Evolutionary conservation across 2,797 vertebrate genomes (phyloP).

Genomic region (Psittacula derbiana): DNA sequence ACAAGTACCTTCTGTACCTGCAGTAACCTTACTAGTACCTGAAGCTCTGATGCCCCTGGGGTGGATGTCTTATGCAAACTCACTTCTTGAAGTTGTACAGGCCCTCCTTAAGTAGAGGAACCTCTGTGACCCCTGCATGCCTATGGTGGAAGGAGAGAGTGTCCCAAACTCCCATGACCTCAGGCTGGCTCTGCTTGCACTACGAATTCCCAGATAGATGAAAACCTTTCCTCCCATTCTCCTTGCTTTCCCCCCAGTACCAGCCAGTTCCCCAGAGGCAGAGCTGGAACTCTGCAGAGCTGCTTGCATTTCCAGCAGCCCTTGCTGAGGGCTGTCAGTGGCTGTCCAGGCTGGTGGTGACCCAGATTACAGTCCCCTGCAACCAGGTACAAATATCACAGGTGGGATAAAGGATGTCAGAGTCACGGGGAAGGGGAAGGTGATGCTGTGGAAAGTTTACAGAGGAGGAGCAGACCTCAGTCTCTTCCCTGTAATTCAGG

Average conservation of each 20-base stretch:
- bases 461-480: not conserved
- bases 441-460: slow-evolving; percentile 1
- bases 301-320: not conserved
- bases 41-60: not conserved
- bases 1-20: not conserved
- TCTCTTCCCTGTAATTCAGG: not conserved
- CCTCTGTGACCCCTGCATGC: not conserved
- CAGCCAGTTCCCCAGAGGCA: not conserved
- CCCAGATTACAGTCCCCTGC: not conserved
- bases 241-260: not conserved
- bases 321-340: not conserved
- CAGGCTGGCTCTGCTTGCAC: not conserved
- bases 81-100: not conserved
- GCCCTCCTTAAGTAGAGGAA: not conserved
- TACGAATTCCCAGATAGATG: not conserved
- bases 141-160: not conserved
- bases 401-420: not conserved
- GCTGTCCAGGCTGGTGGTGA: slow-evolving; percentile 7
- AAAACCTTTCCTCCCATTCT: not conserved
- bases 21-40: not conserved
- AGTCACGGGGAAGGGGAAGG: not conserved
- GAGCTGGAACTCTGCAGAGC: not conserved
- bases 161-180: not conserved
- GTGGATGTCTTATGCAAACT: not conserved
- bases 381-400: slow-evolving; percentile 5